Base-by-base conservation (phyloP, 1,140 invertebrate species). In the Brachionus rubens region DNA sequence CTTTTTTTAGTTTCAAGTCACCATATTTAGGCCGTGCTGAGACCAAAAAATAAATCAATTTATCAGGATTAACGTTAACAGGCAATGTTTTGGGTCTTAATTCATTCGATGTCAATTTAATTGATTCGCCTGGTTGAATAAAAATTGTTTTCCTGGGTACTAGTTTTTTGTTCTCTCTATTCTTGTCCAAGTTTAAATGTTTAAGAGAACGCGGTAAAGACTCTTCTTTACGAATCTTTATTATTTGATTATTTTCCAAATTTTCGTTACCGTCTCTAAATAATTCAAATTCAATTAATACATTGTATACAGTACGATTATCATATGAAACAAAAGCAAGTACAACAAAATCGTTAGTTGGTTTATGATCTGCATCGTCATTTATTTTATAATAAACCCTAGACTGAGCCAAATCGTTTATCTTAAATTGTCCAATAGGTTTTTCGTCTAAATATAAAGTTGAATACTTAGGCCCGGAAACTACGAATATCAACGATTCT, bases 81-180 rank as follows among this genome's bases (percentile, higher is more conserved):
- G 46, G 68, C 16, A 33, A 54, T 41, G 0, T 33, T 54, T 54
- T 50, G 24, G 59, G 59, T 41, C 30, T 65, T 46, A 65, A 16
- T 65, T 65, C 59, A 36, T 26, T 65, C 30, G 59, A 65, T 5
- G 59, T 65, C 21, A 65, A 43, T 43, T 65, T 65, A 21, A 65
- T 65, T 19, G 59, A 24, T 65, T 65, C 59, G 3, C 59, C 59
- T 9, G 59, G 59, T 14, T 65, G 59, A 43, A 65, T 65, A 43
- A 65, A 65, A 21, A 65, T 65, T 9, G 59, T 65, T 21, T 65
- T 65, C 24, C 59, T 41, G 14, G 59, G 59, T 14, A 24, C 21
- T 43, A 30, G 36, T 10, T 65, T 65, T 26, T 21, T 9, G 4
- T 43, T 65, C 9, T 43, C 21, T 6, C 21, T 46, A 24, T 43